phyloP scores from a whole-genome alignment of 2,113 vertebrate species.

The Turdus rufiventris region DNA sequence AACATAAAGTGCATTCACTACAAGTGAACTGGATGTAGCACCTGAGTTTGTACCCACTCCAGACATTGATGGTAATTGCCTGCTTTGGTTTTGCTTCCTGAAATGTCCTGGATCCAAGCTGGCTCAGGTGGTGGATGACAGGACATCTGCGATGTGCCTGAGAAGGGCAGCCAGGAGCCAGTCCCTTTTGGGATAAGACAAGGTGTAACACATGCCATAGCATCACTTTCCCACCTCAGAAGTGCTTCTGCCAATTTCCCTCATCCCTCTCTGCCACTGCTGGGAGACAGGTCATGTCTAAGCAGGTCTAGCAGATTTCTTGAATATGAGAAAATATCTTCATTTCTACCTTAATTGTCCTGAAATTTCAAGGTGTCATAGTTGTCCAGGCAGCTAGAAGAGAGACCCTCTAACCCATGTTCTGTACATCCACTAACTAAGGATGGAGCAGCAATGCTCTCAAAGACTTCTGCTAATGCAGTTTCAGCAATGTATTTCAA shows the following conservation, averaged over 20 bases:
- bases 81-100: neutral
- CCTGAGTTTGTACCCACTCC: neutral
- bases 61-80: neutral
- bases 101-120: neutral
- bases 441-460: neutral
- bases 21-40: neutral
- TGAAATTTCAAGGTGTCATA: neutral
- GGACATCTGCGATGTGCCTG: neutral
- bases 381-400: neutral
- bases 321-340: neutral
- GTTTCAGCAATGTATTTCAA: neutral
- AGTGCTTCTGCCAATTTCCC: neutral
- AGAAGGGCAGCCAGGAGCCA: neutral
- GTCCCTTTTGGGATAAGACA: neutral
- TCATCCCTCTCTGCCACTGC: neutral
- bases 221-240: neutral
- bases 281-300: neutral
- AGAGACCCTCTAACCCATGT: neutral
- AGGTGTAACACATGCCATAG: neutral
- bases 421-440: neutral
- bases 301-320: neutral
- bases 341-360: neutral
- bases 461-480: neutral
- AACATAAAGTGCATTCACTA: neutral
- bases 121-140: neutral